Percentiles rank a stretch among this genome's conserved stretches.
Conservation (phyloP, 2,888 invertebrate genomes). For the Morpho achilles region DNA sequence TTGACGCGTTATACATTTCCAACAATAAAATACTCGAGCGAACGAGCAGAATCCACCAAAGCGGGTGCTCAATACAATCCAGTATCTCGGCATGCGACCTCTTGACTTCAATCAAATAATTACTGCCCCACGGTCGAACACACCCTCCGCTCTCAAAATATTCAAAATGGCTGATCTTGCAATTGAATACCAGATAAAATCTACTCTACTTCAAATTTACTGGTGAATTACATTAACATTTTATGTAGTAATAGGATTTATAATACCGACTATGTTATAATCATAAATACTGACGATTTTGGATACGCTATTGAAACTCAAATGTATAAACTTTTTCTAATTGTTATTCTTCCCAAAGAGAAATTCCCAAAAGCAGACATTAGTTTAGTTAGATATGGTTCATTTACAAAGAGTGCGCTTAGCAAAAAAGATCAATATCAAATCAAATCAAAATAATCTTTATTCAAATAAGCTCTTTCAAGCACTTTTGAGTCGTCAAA, state of each 20-base stretch:
- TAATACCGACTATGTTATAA: no score
- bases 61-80: constrained; percentile 53
- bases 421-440: no score
- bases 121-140: constrained; percentile 74
- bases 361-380: no score
- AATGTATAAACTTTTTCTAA: no score
- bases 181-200: constrained; percentile 63
- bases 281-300: no score
- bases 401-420: no score
- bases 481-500: no score
- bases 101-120: constrained; percentile 78
- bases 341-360: no score
- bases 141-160: constrained; percentile 63
- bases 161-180: constrained; percentile 69
- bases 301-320: no score
- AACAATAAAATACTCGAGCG: constrained; percentile 53
- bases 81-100: constrained; percentile 72
- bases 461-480: no score
- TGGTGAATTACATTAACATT: constrained; percentile 13
- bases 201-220: constrained; percentile 30
- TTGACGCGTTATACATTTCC: constrained; percentile 53
- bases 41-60: constrained; percentile 46
- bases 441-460: no score
- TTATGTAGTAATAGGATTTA: constrained; percentile 3
- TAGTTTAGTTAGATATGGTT: no score